These are phyloP conservation scores for Plumapathes pennacea DNA, from an alignment of 92 coral and sea anemone genomes.

Conservation along the genomic window DNA sequence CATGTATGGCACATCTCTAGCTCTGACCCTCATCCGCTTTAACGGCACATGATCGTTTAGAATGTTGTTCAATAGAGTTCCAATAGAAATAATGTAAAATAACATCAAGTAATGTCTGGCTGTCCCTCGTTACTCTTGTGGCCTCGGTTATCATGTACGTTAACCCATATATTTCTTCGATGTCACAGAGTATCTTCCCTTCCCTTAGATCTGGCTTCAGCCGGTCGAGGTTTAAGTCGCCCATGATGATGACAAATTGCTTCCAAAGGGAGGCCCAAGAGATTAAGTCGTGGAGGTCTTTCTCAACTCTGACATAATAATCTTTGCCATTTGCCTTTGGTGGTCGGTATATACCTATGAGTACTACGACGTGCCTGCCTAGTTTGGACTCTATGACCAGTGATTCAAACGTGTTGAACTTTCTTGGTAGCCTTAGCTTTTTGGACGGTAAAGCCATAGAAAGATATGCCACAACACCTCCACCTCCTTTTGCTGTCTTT, in stretches of 20 bases:
- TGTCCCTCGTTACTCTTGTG: conserved; percentile 21
- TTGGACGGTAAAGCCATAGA: conserved; percentile 2
- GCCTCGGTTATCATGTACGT: conserved; percentile 28
- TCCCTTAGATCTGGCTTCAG: conserved; percentile 13
- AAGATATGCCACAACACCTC: conserved; percentile 20
- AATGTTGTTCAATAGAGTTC: conserved; percentile 21
- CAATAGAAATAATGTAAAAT: conserved; percentile 17
- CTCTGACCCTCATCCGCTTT: conserved; percentile 40
- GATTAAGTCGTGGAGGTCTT: conserved; percentile 10
- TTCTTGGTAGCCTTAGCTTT: conserved; percentile 9
- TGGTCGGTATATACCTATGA: conserved; percentile 10
- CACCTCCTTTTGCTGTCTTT: conserved; percentile 32
- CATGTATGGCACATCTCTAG: conserved; percentile 43
- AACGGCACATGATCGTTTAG: conserved; percentile 28
- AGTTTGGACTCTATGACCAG: conserved; percentile 9
- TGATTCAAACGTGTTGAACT: conserved; percentile 7
- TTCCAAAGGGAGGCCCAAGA: conserved; percentile 13
- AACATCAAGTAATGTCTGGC: conserved; percentile 50
- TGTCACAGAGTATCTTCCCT: conserved; percentile 32
- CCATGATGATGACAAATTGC: conserved; percentile 7
- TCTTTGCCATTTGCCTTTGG: conserved; percentile 21
- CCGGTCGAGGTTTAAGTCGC: conserved; percentile 14
- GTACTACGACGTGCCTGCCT: conserved; percentile 4
- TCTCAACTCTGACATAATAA: conserved; percentile 11
- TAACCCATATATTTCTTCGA: conserved; percentile 36